A percentile compares a stretch with the other conserved stretches of the same genome.
Evolutionary conservation across 2,113 vertebrate species (phyloP).

Genomic region (Nesoenas mayeri): DNA sequence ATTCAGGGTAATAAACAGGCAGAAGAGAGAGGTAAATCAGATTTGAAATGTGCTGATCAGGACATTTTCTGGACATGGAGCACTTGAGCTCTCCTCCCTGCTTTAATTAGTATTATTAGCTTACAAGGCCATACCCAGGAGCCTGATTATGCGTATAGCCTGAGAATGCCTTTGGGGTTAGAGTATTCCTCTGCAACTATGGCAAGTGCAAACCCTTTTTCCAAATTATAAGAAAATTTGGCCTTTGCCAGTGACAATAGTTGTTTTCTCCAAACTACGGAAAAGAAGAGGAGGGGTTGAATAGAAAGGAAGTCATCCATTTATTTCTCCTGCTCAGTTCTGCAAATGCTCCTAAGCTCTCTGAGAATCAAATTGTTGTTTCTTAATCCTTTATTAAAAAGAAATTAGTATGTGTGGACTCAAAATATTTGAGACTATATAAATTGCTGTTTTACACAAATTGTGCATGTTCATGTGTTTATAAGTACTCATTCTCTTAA

Average conservation of each 20-base stretch:
- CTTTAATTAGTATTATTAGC: background rate
- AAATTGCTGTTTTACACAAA: background rate
- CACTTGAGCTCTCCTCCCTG: background rate
- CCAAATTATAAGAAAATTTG: background rate
- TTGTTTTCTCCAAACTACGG: background rate
- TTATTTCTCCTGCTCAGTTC: background rate
- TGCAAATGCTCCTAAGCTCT: accelerated
- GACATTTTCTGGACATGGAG: background rate
- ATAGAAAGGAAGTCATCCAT: background rate
- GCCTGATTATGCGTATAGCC: background rate
- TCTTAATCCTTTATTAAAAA: background rate
- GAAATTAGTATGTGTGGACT: background rate
- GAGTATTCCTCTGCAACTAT: background rate
- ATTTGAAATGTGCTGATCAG: background rate
- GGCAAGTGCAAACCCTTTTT: background rate
- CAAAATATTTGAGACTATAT: background rate
- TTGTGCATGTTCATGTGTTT: background rate
- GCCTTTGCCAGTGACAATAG: background rate
- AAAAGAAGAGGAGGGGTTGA: background rate
- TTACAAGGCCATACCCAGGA: background rate
- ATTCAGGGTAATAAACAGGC: background rate
- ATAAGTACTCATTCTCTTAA: background rate
- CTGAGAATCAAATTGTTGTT: background rate
- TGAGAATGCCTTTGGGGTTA: background rate
- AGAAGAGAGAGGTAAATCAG: background rate